These are phyloP conservation scores for Anastrepha obliqua DNA, from an alignment of 1,140 invertebrate genomes.

Conservation along the genomic window DNA sequence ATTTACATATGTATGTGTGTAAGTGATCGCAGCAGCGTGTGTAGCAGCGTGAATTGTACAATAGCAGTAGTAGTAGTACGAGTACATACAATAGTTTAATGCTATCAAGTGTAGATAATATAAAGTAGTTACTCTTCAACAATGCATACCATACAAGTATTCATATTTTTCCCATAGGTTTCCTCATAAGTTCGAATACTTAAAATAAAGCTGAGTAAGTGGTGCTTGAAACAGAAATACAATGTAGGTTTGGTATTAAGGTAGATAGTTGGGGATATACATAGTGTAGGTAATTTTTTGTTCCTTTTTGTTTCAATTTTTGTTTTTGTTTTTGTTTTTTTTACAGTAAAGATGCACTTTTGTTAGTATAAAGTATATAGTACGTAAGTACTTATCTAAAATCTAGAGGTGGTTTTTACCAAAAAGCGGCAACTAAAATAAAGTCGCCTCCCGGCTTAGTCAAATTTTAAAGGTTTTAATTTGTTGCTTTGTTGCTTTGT, in stretches of 20 bases:
- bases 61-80: neutral
- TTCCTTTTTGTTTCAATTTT: neutral
- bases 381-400: constrained; percentile 24
- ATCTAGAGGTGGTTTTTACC: constrained; percentile 44
- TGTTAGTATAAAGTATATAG: constrained; percentile 43
- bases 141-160: neutral
- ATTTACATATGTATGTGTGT: constrained; percentile 36
- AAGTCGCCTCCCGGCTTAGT: constrained; percentile 23
- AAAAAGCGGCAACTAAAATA: constrained; percentile 45
- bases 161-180: neutral
- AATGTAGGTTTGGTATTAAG: neutral
- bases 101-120: constrained; percentile 18
- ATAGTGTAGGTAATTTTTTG: neutral
- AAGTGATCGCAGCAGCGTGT: neutral
- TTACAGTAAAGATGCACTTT: constrained; percentile 52
- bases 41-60: neutral
- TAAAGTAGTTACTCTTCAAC: constrained; percentile 38
- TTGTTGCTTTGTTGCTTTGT: neutral
- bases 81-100: constrained; percentile 31
- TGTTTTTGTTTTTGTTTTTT: neutral
- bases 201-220: constrained; percentile 27
- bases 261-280: neutral
- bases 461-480: constrained; percentile 1
- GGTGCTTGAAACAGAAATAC: neutral
- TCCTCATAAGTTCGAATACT: neutral